Base-by-base conservation (phyloP, 2,888 invertebrate genomes). In the Tachina fera region DNA sequence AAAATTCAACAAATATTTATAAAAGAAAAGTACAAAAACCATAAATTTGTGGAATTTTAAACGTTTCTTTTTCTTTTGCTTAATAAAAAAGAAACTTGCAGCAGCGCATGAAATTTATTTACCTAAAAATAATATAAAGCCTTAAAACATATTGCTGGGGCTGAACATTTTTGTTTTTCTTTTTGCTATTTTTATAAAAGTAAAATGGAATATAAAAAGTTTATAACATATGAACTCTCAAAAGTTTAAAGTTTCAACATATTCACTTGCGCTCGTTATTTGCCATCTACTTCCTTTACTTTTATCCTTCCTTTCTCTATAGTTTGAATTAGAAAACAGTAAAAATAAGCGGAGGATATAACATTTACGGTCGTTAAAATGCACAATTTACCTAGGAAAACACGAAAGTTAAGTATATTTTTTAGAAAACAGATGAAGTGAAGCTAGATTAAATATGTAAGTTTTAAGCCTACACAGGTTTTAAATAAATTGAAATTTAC, bases 241-340 rank as follows among this genome's bases (percentile, higher is more conserved):
- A 63, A 58, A 67, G 68, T 82, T 51, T 45, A 75, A 70, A 71
- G 60, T 79, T 86, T 71, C 58, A 82, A 65, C 49, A 60, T 47
- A 65, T 65, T 65, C 31, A 31, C 43, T 47, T 61, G 70, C 39
- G 53, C 19, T 79, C 71, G 11, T 56, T n/a, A 79, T 82, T 78
- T 86, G 75, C 70, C 85, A 79, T 76, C 45, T 19, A 78, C 60
- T 78, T 82, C 82, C 82, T 63, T 47, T 70, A 63, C 39, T 51
- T 53, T 74, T 41, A 9, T 43, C 43, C n/a, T 31, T 6, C 11
- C 3, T 8, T 53, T 71, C 67, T 49, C 31, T 13, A 14, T 65
- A 16, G n/a, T 72, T 67, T 49, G 41, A 47, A 22, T 31, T 49
- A 31, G 22, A 51, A 49, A 60, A 43, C n/a, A 19, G 39, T 19